A percentile compares a stretch with the other conserved stretches of the same genome.
phyloP scores from a whole-genome alignment of 92 coral and sea anemone species.

The Micromussa lordhowensis region DNA sequence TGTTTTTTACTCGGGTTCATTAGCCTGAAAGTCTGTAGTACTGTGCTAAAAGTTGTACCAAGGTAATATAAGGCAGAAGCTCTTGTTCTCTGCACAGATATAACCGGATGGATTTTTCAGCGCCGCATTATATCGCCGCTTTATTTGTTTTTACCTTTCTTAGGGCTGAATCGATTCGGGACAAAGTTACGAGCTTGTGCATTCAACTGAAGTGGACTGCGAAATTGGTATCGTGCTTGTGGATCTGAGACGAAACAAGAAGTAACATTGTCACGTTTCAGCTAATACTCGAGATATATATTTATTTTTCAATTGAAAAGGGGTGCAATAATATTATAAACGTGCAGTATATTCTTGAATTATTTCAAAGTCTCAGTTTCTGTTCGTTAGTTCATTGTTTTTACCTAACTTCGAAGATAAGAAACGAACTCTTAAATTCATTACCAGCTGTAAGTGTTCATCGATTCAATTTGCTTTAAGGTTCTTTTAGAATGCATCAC shows the following conservation, averaged over 20 bases:
- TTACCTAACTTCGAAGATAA: neutral
- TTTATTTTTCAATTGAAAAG: neutral
- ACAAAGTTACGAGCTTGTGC: constrained; percentile 6
- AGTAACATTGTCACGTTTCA: neutral
- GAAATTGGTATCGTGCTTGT: constrained; percentile 14
- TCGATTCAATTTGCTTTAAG: no score
- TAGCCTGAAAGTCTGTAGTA: no score
- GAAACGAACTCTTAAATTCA: no score
- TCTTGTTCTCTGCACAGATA: no score
- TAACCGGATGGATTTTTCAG: neutral
- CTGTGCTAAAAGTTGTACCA: no score
- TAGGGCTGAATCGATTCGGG: neutral
- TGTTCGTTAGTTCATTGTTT: neutral
- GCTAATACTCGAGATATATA: neutral
- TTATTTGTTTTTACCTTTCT: neutral
- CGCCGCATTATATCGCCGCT: neutral
- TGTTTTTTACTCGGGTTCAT: no score
- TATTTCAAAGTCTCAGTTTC: neutral
- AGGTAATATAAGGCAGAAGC: no score
- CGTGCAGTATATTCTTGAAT: no score
- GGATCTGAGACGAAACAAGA: constrained; percentile 3
- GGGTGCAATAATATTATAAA: neutral
- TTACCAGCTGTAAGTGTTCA: neutral
- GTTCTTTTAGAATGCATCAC: no score
- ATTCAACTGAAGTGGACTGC: constrained; percentile 9